Conservation (phyloP, 2,888 invertebrate genomes). For the Nomada flava region DNA sequence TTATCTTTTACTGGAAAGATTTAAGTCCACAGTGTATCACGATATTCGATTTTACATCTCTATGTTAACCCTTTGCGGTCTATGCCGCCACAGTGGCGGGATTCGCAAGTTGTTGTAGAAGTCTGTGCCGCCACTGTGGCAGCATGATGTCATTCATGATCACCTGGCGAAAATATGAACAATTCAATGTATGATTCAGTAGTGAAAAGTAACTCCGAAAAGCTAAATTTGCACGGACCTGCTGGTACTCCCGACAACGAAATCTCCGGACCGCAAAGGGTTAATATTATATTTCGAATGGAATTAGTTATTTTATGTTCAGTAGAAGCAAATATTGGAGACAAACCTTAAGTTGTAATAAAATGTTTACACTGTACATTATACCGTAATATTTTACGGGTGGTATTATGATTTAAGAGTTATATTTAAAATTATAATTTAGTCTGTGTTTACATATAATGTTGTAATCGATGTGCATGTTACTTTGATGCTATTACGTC, state of each 20-base stretch:
- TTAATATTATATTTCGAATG: background rate
- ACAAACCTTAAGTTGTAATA: background rate
- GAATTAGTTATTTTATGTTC: background rate
- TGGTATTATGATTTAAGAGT: background rate
- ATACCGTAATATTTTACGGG: background rate
- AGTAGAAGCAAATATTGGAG: background rate
- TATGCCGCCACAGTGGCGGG: no score
- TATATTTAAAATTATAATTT: constrained; percentile 14
- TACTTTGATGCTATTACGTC: constrained; percentile 39
- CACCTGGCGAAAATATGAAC: no score
- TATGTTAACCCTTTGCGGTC: background rate
- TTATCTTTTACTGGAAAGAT: constrained; percentile 4
- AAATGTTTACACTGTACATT: background rate
- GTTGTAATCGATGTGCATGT: constrained; percentile 43
- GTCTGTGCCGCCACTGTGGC: no score
- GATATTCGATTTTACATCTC: constrained; percentile 1
- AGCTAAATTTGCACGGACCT: no score
- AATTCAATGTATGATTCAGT: no score
- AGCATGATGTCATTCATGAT: no score
- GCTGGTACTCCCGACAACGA: no score
- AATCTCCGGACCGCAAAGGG: no score
- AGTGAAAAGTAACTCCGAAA: no score
- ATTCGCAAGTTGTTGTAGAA: no score
- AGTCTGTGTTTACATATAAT: constrained; percentile 20
- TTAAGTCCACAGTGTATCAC: background rate